Evolutionary conservation across 2,888 invertebrate genomes (phyloP), one percentile per base, ranked within the genome.

Genomic region (Gari tellinella): DNA sequence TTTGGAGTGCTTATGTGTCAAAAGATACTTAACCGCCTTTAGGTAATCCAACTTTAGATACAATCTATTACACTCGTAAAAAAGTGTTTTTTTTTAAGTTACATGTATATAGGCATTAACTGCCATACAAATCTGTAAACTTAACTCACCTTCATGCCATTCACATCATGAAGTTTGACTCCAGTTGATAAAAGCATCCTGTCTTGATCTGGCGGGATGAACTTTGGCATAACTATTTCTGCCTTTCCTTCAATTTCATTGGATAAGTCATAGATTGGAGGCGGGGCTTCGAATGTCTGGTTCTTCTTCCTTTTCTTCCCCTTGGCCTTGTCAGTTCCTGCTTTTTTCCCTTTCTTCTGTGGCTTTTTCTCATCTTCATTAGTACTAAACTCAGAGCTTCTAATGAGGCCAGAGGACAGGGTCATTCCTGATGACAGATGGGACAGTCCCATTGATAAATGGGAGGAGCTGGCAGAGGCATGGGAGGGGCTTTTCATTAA

Each of bases 81-180:
- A n/a, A n/a, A n/a, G n/a, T n/a, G n/a, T n/a, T n/a, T n/a, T n/a
- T n/a, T n/a, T n/a, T n/a, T n/a, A n/a, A n/a, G n/a, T n/a, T n/a
- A n/a, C n/a, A n/a, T n/a, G n/a, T n/a, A n/a, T n/a, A n/a, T n/a
- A n/a, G n/a, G n/a, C n/a, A n/a, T n/a, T n/a, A n/a, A n/a, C n/a
- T n/a, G n/a, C n/a, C n/a, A n/a, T n/a, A n/a, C n/a, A n/a, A n/a
- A n/a, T n/a, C n/a, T n/a, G n/a, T n/a, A n/a, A n/a, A n/a, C n/a
- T n/a, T 25, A 17, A 21, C 67, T 57, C 61, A 88, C 88, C 85
- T 88, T 88, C 46, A 87, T 58, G 1, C 85, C 85, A 73, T 79
- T 83, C 1, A 87, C 70, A 73, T 88, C 85, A 78, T 79, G 78
- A 19, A 87, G 58, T 23, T 81, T 77, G n/a, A 61, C 68, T 10